Percentiles rank a stretch among this genome's conserved stretches.
Conservation (phyloP, 2,797 vertebrate genomes). For the Melanotaenia nigrans region DNA sequence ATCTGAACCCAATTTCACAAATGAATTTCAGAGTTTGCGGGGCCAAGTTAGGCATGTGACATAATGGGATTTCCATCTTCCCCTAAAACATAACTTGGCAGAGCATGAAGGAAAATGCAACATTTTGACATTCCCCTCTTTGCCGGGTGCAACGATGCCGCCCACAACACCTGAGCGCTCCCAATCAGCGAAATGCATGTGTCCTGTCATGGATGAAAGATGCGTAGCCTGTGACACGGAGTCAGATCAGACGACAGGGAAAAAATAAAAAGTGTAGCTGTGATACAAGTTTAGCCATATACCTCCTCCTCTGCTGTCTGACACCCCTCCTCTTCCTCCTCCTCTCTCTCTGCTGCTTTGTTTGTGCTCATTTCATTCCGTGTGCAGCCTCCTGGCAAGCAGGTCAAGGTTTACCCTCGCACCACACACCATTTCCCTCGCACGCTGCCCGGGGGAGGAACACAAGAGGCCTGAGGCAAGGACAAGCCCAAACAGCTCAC, state of each 20-base stretch:
- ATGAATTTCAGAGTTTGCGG: conserved; percentile 74
- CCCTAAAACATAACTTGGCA: conserved; percentile 78
- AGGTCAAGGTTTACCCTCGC: conserved; percentile 96
- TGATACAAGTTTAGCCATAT: conserved; percentile 56
- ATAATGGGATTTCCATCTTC: conserved; percentile 81
- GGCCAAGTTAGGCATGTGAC: conserved; percentile 76
- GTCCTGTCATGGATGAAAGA: conserved; percentile 30
- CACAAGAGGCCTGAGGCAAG: conserved; percentile 92
- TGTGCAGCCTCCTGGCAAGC: conserved; percentile 89
- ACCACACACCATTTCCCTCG: conserved; percentile 92
- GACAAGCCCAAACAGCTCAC: conserved; percentile 86
- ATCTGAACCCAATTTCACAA: conserved; percentile 75
- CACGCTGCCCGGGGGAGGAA: conserved; percentile 90
- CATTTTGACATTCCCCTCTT: conserved; percentile 71
- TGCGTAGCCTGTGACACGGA: conserved; percentile 57
- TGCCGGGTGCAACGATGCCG: conserved; percentile 63
- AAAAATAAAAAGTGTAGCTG: conserved; percentile 30
- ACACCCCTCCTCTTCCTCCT: conserved; percentile 52
- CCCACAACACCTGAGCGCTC: conserved; percentile 80
- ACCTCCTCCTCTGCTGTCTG: conserved; percentile 56
- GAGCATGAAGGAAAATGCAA: conserved; percentile 73
- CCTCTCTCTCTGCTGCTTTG: conserved; percentile 65
- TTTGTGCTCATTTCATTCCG: conserved; percentile 82
- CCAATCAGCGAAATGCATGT: conserved; percentile 57
- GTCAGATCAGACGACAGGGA: conserved; percentile 48